A percentile compares a stretch with the other conserved stretches of the same genome.
These are phyloP conservation scores for Clitarchus hookeri DNA, from an alignment of 2,888 invertebrate genomes.

Conservation along the genomic window DNA sequence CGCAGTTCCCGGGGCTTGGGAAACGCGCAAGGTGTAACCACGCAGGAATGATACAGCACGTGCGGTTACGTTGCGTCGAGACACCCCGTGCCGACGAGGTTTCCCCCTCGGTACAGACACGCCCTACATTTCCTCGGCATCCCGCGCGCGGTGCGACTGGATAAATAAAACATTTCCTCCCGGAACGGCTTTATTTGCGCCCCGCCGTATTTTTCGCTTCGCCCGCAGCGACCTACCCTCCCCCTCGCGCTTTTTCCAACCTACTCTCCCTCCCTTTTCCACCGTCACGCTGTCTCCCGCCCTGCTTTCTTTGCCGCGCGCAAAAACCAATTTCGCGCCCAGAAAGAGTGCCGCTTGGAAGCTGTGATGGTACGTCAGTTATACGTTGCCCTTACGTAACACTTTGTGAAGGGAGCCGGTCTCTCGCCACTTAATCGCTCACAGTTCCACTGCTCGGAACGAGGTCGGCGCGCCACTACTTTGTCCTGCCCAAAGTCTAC, in stretches of 20 bases:
- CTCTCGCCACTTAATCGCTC: neutral
- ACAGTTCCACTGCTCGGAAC: neutral
- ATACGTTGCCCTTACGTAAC: neutral
- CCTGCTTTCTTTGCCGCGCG: neutral
- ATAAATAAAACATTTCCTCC: slow-evolving; percentile 11
- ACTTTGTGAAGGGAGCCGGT: neutral
- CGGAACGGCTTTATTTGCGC: slow-evolving; percentile 8
- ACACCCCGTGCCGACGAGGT: neutral
- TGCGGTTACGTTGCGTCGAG: neutral
- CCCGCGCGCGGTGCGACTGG: neutral
- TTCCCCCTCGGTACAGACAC: neutral
- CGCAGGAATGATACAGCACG: neutral
- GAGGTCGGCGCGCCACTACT: neutral
- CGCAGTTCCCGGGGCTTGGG: no score
- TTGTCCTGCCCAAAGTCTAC: no score
- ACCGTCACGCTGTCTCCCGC: neutral
- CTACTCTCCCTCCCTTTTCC: neutral
- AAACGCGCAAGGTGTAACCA: neutral
- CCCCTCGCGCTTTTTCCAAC: neutral
- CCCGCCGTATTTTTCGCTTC: slow-evolving; percentile 14
- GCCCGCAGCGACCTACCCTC: neutral
- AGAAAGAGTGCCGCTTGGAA: neutral
- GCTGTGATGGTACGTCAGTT: neutral
- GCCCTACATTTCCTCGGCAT: neutral
- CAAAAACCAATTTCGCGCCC: neutral